Conservation (phyloP, 2,888 invertebrate species). For the Polydrusus pterygomalis region DNA sequence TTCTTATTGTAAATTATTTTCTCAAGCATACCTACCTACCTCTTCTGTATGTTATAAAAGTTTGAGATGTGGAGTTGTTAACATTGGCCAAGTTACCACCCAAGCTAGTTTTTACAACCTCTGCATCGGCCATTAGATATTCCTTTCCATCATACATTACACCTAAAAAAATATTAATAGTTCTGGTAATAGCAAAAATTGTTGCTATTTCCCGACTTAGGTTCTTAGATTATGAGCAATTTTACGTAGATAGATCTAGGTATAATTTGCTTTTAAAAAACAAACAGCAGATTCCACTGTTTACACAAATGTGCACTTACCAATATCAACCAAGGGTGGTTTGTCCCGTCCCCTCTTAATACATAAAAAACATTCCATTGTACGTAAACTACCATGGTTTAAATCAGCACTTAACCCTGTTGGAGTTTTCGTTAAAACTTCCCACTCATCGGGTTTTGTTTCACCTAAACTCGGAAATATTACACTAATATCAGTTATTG, state of each 20-base stretch:
- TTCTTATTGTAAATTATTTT: too few relatives aligned
- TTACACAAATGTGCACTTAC: slow-evolving; percentile 74
- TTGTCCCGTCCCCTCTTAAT: slow-evolving; percentile 94
- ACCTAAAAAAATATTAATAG: slow-evolving; percentile 74
- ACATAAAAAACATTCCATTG: slow-evolving; percentile 95
- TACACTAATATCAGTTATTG: slow-evolving; percentile 96
- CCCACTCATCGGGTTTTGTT: slow-evolving; percentile 86
- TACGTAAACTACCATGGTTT: slow-evolving; percentile 97
- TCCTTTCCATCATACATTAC: slow-evolving; percentile 98
- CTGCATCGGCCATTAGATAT: slow-evolving; percentile 94
- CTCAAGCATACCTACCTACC: slow-evolving; percentile 66
- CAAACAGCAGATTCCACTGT: too few relatives aligned
- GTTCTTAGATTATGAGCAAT: not conserved
- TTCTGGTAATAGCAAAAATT: too few relatives aligned
- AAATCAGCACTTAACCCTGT: slow-evolving; percentile 93
- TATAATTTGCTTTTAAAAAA: too few relatives aligned
- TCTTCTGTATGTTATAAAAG: slow-evolving; percentile 94
- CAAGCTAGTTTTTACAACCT: slow-evolving; percentile 90
- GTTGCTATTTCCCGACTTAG: too few relatives aligned
- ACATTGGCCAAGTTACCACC: slow-evolving; percentile 94
- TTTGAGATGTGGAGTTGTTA: slow-evolving; percentile 92
- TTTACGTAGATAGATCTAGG: not conserved
- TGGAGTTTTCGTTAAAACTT: slow-evolving; percentile 84
- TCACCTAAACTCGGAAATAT: slow-evolving; percentile 94
- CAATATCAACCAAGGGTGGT: slow-evolving; percentile 97